Conservation (phyloP, 2,888 invertebrate genomes). For the Laothoe populi region DNA sequence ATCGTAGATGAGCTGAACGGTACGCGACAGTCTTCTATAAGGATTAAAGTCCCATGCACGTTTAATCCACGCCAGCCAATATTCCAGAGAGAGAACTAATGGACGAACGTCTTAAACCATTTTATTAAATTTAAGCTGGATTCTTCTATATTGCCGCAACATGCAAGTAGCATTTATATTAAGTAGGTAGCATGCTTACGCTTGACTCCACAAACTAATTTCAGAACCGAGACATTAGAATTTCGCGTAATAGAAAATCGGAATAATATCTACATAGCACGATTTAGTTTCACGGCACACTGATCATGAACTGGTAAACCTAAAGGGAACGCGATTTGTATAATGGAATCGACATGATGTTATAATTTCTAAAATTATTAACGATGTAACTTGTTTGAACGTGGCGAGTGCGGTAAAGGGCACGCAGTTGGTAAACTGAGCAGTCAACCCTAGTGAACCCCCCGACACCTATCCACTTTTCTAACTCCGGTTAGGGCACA, state of each 20-base stretch:
- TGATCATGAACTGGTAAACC: neutral
- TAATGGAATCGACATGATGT: no score
- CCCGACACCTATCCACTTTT: constrained; percentile 9
- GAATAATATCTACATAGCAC: neutral
- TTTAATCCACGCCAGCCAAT: constrained; percentile 10
- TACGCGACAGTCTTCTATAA: neutral
- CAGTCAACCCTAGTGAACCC: neutral
- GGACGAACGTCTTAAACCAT: neutral
- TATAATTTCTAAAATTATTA: no score
- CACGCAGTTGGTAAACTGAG: neutral
- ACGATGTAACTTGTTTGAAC: constrained; percentile 15
- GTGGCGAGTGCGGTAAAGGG: neutral
- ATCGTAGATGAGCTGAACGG: neutral
- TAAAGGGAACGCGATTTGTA: neutral
- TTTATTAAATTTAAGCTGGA: neutral
- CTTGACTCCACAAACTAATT: neutral
- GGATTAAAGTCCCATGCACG: constrained; percentile 20
- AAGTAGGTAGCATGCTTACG: no score
- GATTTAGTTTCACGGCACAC: constrained; percentile 1
- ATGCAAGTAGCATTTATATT: neutral
- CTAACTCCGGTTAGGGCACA: neutral
- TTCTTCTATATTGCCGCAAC: neutral
- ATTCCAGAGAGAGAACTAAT: constrained; percentile 1
- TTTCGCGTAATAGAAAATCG: constrained; percentile 1
- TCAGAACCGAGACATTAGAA: neutral